Conservation (phyloP, 92 coral and sea anemone species). For the Pocillopora meandrina region DNA sequence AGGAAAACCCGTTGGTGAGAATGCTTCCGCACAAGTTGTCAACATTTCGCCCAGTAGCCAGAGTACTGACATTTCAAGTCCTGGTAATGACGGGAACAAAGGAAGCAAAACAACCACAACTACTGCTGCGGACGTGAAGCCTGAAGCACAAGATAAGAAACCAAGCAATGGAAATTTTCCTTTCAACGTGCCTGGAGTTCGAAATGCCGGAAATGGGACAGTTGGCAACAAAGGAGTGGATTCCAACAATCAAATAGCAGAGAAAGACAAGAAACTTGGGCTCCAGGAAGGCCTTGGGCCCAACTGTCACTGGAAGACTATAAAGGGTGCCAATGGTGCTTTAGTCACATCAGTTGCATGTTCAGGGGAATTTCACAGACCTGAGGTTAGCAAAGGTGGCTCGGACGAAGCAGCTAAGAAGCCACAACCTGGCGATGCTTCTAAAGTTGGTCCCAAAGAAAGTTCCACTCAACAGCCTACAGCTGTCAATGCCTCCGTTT, state of each 20-base stretch:
- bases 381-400: slow-evolving; percentile 3
- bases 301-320: slow-evolving; percentile 44
- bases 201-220: slow-evolving; percentile 28
- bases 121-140: neutral
- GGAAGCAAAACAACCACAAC: neutral
- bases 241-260: slow-evolving; percentile 15
- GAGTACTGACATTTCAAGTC: neutral
- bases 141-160: neutral
- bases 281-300: slow-evolving; percentile 25
- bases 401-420: neutral
- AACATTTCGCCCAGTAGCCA: neutral
- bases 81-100: neutral
- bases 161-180: slow-evolving; percentile 11
- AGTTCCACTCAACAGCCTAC: neutral
- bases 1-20: neutral
- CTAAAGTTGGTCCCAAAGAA: neutral
- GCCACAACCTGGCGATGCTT: neutral
- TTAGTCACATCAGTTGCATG: slow-evolving; percentile 25
- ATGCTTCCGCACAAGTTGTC: neutral
- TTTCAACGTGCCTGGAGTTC: slow-evolving; percentile 22
- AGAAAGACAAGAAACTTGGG: slow-evolving; percentile 17
- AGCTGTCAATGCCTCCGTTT: neutral
- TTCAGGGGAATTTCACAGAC: slow-evolving; percentile 31
- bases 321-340: slow-evolving; percentile 18
- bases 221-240: slow-evolving; percentile 3